These are phyloP conservation scores for Coelogynopora nodosa DNA, from an alignment of 2,888 invertebrate genomes.

Conservation along the genomic window DNA sequence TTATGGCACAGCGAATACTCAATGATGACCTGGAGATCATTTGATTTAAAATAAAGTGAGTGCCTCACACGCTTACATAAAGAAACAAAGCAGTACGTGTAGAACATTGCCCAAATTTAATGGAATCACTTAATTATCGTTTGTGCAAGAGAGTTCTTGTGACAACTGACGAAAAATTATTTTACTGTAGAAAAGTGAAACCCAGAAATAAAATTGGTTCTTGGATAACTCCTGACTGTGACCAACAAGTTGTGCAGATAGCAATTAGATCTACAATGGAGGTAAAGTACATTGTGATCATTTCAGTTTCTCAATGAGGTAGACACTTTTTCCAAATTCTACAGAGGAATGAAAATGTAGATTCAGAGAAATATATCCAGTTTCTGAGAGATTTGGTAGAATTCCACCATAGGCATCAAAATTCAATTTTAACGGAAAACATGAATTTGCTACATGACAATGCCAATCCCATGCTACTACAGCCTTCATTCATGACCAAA, in stretches of 20 bases:
- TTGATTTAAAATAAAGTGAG: not conserved
- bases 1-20: too few species aligned
- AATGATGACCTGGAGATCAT: not conserved
- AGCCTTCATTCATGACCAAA: not conserved
- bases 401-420: not conserved
- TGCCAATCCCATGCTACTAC: not conserved
- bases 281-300: not conserved
- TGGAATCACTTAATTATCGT: not conserved
- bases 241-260: not conserved
- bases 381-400: not conserved
- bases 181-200: not conserved
- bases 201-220: not conserved
- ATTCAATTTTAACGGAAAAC: not conserved
- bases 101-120: not conserved
- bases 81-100: not conserved
- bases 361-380: not conserved
- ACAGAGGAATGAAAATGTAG: not conserved
- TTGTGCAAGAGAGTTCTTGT: not conserved
- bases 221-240: not conserved
- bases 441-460: not conserved
- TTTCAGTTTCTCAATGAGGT: not conserved
- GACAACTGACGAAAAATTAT: not conserved
- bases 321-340: not conserved
- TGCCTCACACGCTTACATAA: not conserved
- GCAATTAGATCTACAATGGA: not conserved